A percentile compares a stretch with the other conserved stretches of the same genome.
These are phyloP conservation scores for Aradophagus sp. DNA, from an alignment of 1,140 invertebrate species.

Conservation along the genomic window DNA sequence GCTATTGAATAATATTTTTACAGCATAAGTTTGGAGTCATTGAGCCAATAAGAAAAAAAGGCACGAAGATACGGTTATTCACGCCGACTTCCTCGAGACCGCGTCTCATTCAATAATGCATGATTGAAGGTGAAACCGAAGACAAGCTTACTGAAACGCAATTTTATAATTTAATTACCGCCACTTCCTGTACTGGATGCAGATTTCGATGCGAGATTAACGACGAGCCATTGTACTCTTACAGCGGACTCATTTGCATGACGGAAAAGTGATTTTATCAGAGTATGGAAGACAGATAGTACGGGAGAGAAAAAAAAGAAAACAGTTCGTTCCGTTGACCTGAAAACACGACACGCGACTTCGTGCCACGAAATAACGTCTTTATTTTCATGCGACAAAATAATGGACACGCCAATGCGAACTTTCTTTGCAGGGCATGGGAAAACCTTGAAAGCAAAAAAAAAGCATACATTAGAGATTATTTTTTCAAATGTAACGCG, in stretches of 20 bases:
- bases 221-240: conserved; percentile 36
- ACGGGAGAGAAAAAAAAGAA: too few species aligned
- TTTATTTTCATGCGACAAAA: too few species aligned
- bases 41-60: too few species aligned
- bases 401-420: too few species aligned
- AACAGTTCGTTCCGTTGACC: conserved; percentile 23
- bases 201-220: conserved; percentile 49
- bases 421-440: too few species aligned
- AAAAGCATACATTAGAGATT: too few species aligned
- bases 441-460: too few species aligned
- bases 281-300: too few species aligned
- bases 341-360: conserved; percentile 2
- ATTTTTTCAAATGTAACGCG: too few species aligned
- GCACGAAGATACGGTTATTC: too few species aligned
- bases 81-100: conserved; percentile 34
- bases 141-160: conserved; percentile 21
- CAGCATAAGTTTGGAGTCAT: too few species aligned
- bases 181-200: conserved; percentile 28
- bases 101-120: conserved; percentile 30
- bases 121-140: conserved; percentile 49
- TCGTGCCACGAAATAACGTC: conserved; percentile 12
- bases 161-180: conserved; percentile 52
- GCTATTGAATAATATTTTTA: too few species aligned
- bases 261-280: conserved; percentile 38
- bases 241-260: conserved; percentile 40